Percentiles rank a stretch among this genome's conserved stretches.
Conservation (phyloP, 2,888 invertebrate genomes). For the Aethes cnicana region DNA sequence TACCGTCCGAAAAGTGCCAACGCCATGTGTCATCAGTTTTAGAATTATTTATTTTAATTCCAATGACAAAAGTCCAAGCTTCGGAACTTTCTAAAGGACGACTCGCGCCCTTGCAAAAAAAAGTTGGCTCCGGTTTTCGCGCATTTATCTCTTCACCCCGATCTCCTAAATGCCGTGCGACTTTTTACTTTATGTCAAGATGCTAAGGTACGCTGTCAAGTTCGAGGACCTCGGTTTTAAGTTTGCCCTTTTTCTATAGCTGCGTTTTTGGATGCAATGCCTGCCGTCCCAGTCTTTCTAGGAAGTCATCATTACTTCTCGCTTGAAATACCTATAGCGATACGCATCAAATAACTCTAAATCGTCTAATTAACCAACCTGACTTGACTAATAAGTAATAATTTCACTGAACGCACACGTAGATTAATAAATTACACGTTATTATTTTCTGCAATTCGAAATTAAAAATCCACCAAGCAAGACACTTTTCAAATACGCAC, state of each 20-base stretch:
- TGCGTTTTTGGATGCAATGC: constrained; percentile 48
- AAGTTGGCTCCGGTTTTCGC: constrained; percentile 44
- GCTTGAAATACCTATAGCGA: constrained; percentile 49
- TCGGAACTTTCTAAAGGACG: constrained; percentile 36
- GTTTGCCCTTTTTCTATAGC: constrained; percentile 39
- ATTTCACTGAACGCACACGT: constrained; percentile 2
- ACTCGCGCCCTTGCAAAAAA: constrained; percentile 46
- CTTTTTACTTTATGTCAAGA: not conserved
- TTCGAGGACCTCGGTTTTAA: constrained; percentile 14
- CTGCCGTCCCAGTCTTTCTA: constrained; percentile 53
- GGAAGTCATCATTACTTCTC: constrained; percentile 59
- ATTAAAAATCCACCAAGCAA: too few species aligned
- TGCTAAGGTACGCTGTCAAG: not conserved
- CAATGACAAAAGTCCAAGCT: constrained; percentile 34
- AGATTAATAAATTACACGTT: not conserved
- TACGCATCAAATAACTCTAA: constrained; percentile 40
- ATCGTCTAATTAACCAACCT: constrained; percentile 28
- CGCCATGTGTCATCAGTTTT: constrained; percentile 28
- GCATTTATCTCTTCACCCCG: constrained; percentile 20
- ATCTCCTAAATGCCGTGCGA: constrained; percentile 1
- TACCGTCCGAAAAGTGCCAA: constrained; percentile 5
- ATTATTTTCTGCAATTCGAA: too few species aligned
- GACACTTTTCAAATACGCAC: too few species aligned
- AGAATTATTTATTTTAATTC: constrained; percentile 28
- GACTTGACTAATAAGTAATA: constrained; percentile 28